These are phyloP conservation scores for Colostygia pectinataria DNA, from an alignment of 2,888 invertebrate genomes.

Conservation along the genomic window DNA sequence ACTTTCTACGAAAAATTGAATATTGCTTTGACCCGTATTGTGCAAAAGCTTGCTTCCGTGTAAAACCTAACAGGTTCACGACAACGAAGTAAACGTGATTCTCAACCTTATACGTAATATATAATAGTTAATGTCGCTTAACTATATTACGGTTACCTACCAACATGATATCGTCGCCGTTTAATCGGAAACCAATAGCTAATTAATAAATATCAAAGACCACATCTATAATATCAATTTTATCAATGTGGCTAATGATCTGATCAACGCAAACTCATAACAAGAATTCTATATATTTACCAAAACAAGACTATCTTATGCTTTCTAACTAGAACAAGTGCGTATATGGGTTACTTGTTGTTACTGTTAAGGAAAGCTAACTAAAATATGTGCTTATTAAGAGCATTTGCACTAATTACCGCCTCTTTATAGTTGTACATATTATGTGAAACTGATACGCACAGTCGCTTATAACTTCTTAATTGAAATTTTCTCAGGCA, in stretches of 20 bases:
- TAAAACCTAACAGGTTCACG: no score
- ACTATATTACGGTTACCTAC: no score
- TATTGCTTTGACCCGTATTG: no score
- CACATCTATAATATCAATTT: slow-evolving; percentile 15
- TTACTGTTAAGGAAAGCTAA: slow-evolving; percentile 39
- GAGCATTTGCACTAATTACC: slow-evolving; percentile 57
- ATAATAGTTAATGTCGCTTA: no score
- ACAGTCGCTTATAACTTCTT: slow-evolving; percentile 44
- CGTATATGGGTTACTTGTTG: slow-evolving; percentile 49
- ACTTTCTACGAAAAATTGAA: slow-evolving; percentile 11
- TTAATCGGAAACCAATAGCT: neutral
- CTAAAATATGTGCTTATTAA: slow-evolving; percentile 48
- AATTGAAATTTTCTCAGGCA: slow-evolving; percentile 59
- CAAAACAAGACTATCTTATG: slow-evolving; percentile 43
- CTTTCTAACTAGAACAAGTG: slow-evolving; percentile 58
- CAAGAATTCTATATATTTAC: slow-evolving; percentile 42
- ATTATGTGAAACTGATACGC: neutral
- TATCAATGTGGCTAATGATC: slow-evolving; percentile 39
- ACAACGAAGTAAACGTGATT: no score
- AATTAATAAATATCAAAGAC: slow-evolving; percentile 26
- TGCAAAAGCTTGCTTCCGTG: no score
- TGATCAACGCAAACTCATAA: slow-evolving; percentile 37
- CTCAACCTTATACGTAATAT: no score
- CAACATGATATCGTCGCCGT: no score
- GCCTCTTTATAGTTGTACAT: slow-evolving; percentile 14